Evolutionary conservation across 2,888 invertebrate species (phyloP).

Genomic region (Pantelozetes paolii): DNA sequence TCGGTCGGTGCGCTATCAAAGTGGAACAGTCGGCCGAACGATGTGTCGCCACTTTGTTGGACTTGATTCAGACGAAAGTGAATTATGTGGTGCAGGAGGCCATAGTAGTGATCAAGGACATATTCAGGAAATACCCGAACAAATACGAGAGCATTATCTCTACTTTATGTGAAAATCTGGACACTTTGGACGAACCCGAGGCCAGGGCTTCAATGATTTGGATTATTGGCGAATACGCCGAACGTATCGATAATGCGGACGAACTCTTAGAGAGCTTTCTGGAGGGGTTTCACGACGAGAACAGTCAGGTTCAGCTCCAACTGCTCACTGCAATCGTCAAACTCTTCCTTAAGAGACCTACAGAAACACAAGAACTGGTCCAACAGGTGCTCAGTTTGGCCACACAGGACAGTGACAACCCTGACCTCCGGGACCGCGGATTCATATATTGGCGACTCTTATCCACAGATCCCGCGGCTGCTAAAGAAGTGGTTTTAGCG

Average conservation of each 20-base stretch:
- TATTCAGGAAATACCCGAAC: slow-evolving; percentile 94
- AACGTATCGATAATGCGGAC: slow-evolving; percentile 98
- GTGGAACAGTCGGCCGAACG: slow-evolving; percentile 96
- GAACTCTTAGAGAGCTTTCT: slow-evolving; percentile 95
- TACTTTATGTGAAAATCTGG: slow-evolving; percentile 95
- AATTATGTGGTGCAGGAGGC: slow-evolving; percentile 99
- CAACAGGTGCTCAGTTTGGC: slow-evolving; percentile 83
- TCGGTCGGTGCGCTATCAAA: slow-evolving; percentile 97
- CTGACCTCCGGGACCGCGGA: slow-evolving; percentile 93
- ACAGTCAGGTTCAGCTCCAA: slow-evolving; percentile 89
- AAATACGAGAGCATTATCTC: slow-evolving; percentile 99
- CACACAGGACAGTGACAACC: slow-evolving; percentile 84
- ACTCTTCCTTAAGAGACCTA: slow-evolving; percentile 93
- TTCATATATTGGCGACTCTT: slow-evolving; percentile 99
- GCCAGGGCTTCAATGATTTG: slow-evolving; percentile 94
- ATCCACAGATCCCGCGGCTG: slow-evolving; percentile 98
- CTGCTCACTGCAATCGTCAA: slow-evolving; percentile 97
- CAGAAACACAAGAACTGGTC: slow-evolving; percentile 96
- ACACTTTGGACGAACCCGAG: slow-evolving; percentile 97
- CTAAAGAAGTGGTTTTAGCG: slow-evolving; percentile 96
- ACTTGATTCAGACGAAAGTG: slow-evolving; percentile 97
- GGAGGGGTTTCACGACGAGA: slow-evolving; percentile 95
- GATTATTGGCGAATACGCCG: slow-evolving; percentile 92
- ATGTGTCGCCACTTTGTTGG: slow-evolving; percentile 93
- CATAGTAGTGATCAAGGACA: slow-evolving; percentile 97